These are phyloP conservation scores for Vombatus ursinus DNA, from an alignment of 2,113 vertebrate genomes.

Conservation along the genomic window DNA sequence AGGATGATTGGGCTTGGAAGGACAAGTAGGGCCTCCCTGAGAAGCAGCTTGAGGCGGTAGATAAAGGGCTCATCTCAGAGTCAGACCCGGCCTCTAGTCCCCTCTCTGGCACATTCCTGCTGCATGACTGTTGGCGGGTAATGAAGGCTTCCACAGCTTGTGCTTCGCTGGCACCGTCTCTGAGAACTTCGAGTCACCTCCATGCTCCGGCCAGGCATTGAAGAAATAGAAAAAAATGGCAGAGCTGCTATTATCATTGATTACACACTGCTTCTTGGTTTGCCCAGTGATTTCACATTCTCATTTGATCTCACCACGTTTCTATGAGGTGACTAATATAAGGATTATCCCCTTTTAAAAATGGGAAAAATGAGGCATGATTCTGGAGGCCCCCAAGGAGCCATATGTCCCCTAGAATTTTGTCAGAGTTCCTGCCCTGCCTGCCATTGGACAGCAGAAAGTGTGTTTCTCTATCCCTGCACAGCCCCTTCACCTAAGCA, in stretches of 20 bases:
- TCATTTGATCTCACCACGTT: not conserved
- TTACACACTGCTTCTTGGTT: not conserved
- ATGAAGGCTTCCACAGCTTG: slow-evolving; percentile 3
- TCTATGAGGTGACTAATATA: not conserved
- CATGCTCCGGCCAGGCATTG: not conserved
- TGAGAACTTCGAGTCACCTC: not conserved
- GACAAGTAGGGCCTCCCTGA: not conserved
- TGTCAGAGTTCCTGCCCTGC: not conserved
- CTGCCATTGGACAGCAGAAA: not conserved
- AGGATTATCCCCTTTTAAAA: not conserved
- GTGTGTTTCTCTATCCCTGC: not conserved
- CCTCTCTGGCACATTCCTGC: not conserved
- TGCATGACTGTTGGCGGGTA: not conserved
- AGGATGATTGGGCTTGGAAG: not conserved
- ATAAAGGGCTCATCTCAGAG: not conserved
- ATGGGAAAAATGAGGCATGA: not conserved
- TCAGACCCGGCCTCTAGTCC: not conserved
- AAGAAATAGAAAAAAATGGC: not conserved
- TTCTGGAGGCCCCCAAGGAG: not conserved
- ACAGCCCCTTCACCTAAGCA: not conserved
- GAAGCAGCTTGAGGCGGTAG: not conserved
- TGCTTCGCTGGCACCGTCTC: not conserved
- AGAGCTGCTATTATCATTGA: not conserved
- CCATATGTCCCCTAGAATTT: not conserved
- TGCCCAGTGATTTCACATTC: not conserved